Conservation (phyloP, 2,888 invertebrate genomes). For the Drosophila pullipes region DNA sequence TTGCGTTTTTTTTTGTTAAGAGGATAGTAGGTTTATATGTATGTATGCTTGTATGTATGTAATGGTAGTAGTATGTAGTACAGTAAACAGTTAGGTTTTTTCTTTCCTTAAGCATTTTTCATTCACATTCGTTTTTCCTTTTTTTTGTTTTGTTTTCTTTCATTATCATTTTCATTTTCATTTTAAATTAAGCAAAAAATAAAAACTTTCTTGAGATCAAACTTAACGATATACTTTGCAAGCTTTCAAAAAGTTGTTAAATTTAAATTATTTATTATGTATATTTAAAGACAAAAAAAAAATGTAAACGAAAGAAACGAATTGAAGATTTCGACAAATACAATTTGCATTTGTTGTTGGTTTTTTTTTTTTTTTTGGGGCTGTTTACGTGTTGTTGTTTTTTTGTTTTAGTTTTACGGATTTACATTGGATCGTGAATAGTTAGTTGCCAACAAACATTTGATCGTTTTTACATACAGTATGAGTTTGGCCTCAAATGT, state of each 20-base stretch:
- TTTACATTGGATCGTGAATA: constrained; percentile 50
- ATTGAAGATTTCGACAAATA: constrained; percentile 40
- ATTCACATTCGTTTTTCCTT: constrained; percentile 35
- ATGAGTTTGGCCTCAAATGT: constrained; percentile 44
- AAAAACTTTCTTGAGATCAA: constrained; percentile 80
- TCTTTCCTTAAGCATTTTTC: constrained; percentile 55
- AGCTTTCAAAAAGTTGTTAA: constrained; percentile 65
- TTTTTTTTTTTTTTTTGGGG: constrained; percentile 13
- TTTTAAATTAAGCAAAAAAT: constrained; percentile 76
- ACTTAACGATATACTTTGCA: constrained; percentile 78
- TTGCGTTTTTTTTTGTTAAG: constrained; percentile 9
- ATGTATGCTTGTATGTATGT: constrained; percentile 49
- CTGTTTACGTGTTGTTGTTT: constrained; percentile 32
- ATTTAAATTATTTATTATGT: constrained; percentile 41
- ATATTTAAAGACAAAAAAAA: constrained; percentile 44
- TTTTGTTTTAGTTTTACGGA: constrained; percentile 36
- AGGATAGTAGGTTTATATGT: constrained; percentile 58
- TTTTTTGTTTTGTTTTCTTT: constrained; percentile 26
- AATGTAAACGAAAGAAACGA: constrained; percentile 24
- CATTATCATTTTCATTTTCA: constrained; percentile 38
- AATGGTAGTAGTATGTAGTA: constrained; percentile 70
- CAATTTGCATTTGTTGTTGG: constrained; percentile 5
- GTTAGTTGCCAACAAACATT: constrained; percentile 30
- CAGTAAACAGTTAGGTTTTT: constrained; percentile 72
- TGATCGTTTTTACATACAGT: constrained; percentile 33